Percentiles rank a stretch among this genome's conserved stretches.
These are phyloP conservation scores for Myrmecobius fasciatus DNA, from an alignment of 2,113 vertebrate species.

Conservation along the genomic window DNA sequence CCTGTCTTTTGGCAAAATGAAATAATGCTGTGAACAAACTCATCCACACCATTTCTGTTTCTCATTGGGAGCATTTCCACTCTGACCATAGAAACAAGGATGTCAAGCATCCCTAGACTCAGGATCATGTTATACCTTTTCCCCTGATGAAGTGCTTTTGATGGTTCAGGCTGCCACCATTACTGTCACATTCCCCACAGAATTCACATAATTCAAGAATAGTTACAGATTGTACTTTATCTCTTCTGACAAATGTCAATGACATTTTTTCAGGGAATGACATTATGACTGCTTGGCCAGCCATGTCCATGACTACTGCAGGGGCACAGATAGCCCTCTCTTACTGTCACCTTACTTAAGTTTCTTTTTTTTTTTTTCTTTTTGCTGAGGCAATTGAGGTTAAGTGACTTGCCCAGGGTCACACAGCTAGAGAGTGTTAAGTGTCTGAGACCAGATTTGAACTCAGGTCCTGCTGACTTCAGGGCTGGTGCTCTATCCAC, in stretches of 20 bases:
- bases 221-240: too few relatives aligned
- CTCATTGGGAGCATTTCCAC: background rate
- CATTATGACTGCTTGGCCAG: background rate
- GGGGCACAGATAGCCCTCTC: too few relatives aligned
- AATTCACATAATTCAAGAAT: background rate
- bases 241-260: background rate
- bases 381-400: too few relatives aligned
- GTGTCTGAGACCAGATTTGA: too few relatives aligned
- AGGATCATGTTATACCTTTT: background rate
- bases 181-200: background rate
- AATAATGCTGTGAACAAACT: background rate
- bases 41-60: background rate
- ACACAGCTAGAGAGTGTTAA: too few relatives aligned
- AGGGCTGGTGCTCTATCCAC: too few relatives aligned
- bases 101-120: background rate
- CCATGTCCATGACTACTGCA: background rate
- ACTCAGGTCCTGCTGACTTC: too few relatives aligned
- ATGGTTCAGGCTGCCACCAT: too few relatives aligned
- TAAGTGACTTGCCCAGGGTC: too few relatives aligned
- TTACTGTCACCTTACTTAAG: too few relatives aligned
- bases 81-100: background rate
- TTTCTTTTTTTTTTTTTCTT: too few relatives aligned
- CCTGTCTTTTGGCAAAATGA: background rate
- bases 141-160: background rate
- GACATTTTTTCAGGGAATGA: background rate